Percentiles rank a stretch among this genome's conserved stretches.
Conservation (phyloP, 2,113 vertebrate genomes). For the Phaethornis superciliosus region DNA sequence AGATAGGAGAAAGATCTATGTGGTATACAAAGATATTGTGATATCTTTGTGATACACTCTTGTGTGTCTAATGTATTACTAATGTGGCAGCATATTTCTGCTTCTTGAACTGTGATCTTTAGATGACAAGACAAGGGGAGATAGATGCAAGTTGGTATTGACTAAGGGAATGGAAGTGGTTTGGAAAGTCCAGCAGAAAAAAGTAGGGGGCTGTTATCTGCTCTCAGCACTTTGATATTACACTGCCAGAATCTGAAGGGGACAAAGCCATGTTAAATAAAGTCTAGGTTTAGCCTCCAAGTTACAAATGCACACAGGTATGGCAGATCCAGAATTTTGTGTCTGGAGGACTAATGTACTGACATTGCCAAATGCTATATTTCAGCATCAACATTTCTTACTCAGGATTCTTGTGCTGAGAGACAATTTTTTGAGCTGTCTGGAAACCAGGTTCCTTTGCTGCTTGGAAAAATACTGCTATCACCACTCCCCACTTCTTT, state of each 20-base stretch:
- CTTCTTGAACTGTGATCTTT: not conserved
- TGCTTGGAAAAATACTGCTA: not conserved
- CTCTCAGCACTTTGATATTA: not conserved
- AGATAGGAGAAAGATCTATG: not conserved
- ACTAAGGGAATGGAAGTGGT: not conserved
- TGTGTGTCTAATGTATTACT: too few relatives aligned
- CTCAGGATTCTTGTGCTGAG: fast-evolving
- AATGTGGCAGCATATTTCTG: not conserved
- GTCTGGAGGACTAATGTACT: not conserved
- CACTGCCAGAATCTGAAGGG: not conserved
- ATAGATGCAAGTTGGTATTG: not conserved
- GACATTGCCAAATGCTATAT: not conserved
- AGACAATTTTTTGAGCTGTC: not conserved
- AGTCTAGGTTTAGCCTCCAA: not conserved
- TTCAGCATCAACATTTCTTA: not conserved
- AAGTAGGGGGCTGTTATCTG: not conserved
- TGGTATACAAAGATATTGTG: too few relatives aligned
- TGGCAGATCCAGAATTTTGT: not conserved
- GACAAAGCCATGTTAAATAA: not conserved
- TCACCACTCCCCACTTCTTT: not conserved
- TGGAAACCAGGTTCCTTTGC: not conserved
- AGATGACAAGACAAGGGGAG: not conserved
- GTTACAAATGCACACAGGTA: not conserved
- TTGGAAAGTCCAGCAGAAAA: not conserved
- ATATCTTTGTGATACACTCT: not conserved